A percentile compares a stretch with the other conserved stretches of the same genome.
These are phyloP conservation scores for Leptoteleia sp. DNA, from an alignment of 1,140 invertebrate genomes.

Conservation along the genomic window DNA sequence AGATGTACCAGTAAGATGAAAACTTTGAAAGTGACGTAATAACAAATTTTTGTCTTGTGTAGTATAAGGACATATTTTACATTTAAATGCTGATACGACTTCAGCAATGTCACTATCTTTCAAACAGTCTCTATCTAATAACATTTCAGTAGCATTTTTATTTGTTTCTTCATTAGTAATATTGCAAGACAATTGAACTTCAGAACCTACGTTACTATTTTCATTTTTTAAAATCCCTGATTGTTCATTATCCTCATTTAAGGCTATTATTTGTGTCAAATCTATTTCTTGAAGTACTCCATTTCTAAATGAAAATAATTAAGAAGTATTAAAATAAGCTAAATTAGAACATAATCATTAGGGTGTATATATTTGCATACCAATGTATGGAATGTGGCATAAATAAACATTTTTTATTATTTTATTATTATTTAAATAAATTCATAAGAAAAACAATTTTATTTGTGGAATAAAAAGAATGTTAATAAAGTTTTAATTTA, in stretches of 20 bases:
- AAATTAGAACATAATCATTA: too few relatives aligned
- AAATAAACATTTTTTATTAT: too few relatives aligned
- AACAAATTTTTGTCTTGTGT: slow-evolving; percentile 74
- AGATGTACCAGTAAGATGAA: slow-evolving; percentile 67
- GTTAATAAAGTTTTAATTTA: too few relatives aligned
- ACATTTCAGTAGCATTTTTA: slow-evolving; percentile 47
- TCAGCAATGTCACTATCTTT: too few relatives aligned
- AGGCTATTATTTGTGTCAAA: slow-evolving; percentile 58
- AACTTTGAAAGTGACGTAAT: slow-evolving; percentile 72
- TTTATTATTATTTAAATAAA: too few relatives aligned
- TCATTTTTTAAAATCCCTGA: slow-evolving; percentile 42
- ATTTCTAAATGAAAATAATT: slow-evolving; percentile 67
- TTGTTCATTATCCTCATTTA: slow-evolving; percentile 50
- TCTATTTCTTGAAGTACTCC: slow-evolving; percentile 71
- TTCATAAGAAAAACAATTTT: background rate
- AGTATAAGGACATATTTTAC: slow-evolving; percentile 76
- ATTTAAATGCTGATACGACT: too few relatives aligned
- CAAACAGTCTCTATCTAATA: slow-evolving; percentile 62
- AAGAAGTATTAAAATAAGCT: too few relatives aligned
- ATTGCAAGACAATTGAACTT: slow-evolving; percentile 37
- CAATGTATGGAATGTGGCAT: too few relatives aligned
- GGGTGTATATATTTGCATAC: too few relatives aligned
- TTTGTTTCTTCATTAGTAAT: slow-evolving; percentile 43
- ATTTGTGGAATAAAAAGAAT: too few relatives aligned
- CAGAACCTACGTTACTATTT: slow-evolving; percentile 21